Evolutionary conservation across 2,888 invertebrate genomes (phyloP).

Genomic region (Vesta saturnalis): DNA sequence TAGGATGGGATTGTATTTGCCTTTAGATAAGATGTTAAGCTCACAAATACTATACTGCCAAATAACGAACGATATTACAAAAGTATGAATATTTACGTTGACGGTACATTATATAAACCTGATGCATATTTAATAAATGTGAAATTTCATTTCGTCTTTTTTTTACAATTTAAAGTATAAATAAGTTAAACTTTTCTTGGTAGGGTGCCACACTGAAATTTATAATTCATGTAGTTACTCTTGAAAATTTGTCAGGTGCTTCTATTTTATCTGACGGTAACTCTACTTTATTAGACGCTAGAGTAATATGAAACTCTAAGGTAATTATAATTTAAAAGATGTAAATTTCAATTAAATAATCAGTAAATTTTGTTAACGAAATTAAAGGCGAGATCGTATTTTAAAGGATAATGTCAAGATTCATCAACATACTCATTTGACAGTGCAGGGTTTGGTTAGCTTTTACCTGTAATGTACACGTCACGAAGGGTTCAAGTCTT

Average conservation of each 20-base stretch:
- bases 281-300: not conserved
- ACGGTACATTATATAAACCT: too few relatives aligned
- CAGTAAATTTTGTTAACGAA: not conserved
- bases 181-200: not conserved
- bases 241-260: not conserved
- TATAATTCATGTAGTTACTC: not conserved
- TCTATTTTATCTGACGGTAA: not conserved
- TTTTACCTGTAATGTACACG: not conserved
- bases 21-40: too few relatives aligned
- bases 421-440: too few relatives aligned
- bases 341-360: constrained; percentile 10
- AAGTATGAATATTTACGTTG: too few relatives aligned
- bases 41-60: too few relatives aligned
- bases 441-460: not conserved
- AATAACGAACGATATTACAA: too few relatives aligned
- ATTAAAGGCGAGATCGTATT: not conserved
- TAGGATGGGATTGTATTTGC: too few relatives aligned
- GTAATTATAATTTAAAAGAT: constrained; percentile 32
- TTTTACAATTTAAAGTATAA: too few relatives aligned
- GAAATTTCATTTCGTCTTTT: too few relatives aligned
- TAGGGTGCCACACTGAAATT: not conserved
- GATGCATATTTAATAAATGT: too few relatives aligned
- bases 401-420: not conserved
- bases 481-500: not conserved
- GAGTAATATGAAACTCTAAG: constrained; percentile 31